Conservation (phyloP, 1,140 invertebrate species). For the Drosophila persimilis region DNA sequence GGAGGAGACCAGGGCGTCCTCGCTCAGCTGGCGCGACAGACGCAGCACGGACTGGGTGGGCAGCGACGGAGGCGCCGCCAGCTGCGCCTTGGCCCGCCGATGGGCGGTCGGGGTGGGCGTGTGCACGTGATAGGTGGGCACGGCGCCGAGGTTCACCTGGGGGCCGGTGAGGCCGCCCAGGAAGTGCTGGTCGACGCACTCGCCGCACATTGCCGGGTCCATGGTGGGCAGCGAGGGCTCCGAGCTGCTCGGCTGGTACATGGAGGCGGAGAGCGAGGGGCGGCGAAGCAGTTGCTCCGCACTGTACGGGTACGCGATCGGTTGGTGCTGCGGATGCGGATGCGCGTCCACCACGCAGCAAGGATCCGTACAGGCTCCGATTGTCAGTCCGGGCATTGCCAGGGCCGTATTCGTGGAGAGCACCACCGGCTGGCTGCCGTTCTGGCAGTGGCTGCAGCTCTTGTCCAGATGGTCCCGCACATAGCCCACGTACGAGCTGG, state of each 20-base stretch:
- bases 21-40: constrained; percentile 72
- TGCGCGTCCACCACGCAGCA: constrained; percentile 76
- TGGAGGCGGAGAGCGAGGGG: constrained; percentile 59
- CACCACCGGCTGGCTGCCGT: constrained; percentile 78
- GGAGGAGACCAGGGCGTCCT: constrained; percentile 72
- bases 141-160: constrained; percentile 69
- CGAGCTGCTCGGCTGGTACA: constrained; percentile 62
- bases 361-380: constrained; percentile 72
- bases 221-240: constrained; percentile 68
- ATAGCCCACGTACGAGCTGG: constrained; percentile 75
- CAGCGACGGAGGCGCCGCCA: constrained; percentile 63
- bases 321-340: constrained; percentile 79
- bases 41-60: constrained; percentile 76
- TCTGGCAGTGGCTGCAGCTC: constrained; percentile 80
- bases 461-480: constrained; percentile 80
- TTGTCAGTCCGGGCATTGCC: constrained; percentile 66
- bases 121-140: constrained; percentile 79
- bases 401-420: constrained; percentile 75
- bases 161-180: constrained; percentile 69
- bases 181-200: constrained; percentile 81
- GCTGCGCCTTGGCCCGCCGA: constrained; percentile 63
- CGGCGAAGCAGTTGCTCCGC: constrained; percentile 65
- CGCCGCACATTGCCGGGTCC: constrained; percentile 77
- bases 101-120: constrained; percentile 79
- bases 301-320: constrained; percentile 68